Percentiles rank a stretch among this genome's conserved stretches.
These are phyloP conservation scores for Sceloporus tristichus DNA, from an alignment of 2,113 vertebrate genomes.

Conservation along the genomic window DNA sequence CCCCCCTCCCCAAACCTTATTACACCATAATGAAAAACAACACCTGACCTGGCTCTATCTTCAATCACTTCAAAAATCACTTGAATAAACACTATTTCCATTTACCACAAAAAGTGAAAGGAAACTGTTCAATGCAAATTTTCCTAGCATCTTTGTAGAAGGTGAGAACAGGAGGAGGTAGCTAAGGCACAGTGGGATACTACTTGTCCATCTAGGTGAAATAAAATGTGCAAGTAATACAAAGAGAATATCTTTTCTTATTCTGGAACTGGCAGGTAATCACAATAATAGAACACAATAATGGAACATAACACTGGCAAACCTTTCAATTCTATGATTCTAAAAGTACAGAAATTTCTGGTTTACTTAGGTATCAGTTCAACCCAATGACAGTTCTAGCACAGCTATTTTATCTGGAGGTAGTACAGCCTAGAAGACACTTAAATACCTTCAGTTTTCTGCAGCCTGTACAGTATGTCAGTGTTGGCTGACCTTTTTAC, in stretches of 20 bases:
- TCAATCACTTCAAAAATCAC: no score
- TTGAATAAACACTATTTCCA: neutral
- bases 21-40: no score
- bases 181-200: neutral
- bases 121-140: neutral
- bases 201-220: neutral
- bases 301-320: neutral
- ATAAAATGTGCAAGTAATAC: neutral
- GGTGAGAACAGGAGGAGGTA: neutral
- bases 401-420: neutral
- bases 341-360: neutral
- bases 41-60: no score
- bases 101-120: no score
- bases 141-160: neutral
- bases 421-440: neutral
- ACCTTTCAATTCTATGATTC: neutral
- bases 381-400: neutral
- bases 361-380: neutral
- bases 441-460: neutral
- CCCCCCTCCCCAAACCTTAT: no score
- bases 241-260: neutral
- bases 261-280: neutral
- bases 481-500: constrained; percentile 39
- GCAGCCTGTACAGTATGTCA: constrained; percentile 62
- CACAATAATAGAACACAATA: neutral